These are phyloP conservation scores for Nomada fucata DNA, from an alignment of 2,888 invertebrate genomes.

Conservation along the genomic window DNA sequence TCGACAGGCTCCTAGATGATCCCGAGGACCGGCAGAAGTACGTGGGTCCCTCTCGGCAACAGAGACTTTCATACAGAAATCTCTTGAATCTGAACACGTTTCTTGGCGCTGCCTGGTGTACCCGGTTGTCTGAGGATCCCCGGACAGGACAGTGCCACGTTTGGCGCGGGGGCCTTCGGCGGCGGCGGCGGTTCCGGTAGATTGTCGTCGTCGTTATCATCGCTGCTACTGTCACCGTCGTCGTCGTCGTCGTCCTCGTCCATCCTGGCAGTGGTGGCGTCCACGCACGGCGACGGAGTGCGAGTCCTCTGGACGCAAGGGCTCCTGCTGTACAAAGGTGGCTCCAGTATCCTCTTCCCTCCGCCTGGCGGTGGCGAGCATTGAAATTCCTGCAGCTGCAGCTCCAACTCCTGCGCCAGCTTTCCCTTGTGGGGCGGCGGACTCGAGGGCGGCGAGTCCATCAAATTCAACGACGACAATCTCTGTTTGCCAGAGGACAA, in stretches of 20 bases:
- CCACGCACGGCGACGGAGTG: slow-evolving; percentile 81
- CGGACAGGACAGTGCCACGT: slow-evolving; percentile 84
- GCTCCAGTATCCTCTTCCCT: slow-evolving; percentile 78
- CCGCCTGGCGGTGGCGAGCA: slow-evolving; percentile 85
- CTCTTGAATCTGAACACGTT: slow-evolving; percentile 96
- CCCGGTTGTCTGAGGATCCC: slow-evolving; percentile 89
- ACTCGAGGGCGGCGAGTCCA: slow-evolving; percentile 76
- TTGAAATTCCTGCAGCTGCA: slow-evolving; percentile 88
- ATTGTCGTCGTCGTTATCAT: slow-evolving; percentile 85
- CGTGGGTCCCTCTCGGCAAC: neutral
- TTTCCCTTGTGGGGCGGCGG: slow-evolving; percentile 80
- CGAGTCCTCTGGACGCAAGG: slow-evolving; percentile 74
- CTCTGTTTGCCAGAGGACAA: slow-evolving; percentile 81
- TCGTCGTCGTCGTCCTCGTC: slow-evolving; percentile 83
- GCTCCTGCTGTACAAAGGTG: slow-evolving; percentile 78
- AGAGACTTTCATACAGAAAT: slow-evolving; percentile 89
- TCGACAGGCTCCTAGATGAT: slow-evolving; percentile 15
- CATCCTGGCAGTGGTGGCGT: slow-evolving; percentile 78
- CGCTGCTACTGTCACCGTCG: slow-evolving; percentile 84
- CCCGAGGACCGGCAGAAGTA: neutral
- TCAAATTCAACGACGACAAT: slow-evolving; percentile 78
- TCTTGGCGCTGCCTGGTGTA: slow-evolving; percentile 92
- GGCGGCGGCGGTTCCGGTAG: slow-evolving; percentile 88
- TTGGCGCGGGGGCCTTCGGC: slow-evolving; percentile 86
- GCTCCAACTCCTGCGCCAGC: slow-evolving; percentile 85